Percentiles rank a stretch among this genome's conserved stretches.
phyloP scores from a whole-genome alignment of 2,888 invertebrate species.

The Lithophane ornitopus region DNA sequence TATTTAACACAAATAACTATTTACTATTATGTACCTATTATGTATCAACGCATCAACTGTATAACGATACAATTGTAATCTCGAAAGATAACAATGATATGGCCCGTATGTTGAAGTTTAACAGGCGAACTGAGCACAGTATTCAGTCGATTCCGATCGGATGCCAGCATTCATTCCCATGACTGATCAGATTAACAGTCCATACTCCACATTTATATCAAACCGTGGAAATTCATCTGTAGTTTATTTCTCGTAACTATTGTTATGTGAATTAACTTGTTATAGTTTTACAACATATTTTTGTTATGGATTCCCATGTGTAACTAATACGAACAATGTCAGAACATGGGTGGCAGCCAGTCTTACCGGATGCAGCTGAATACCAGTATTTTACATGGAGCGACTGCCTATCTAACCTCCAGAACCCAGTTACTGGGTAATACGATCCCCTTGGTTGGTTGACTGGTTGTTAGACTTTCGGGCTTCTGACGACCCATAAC shows the following conservation, averaged over 20 bases:
- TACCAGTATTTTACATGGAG: neutral
- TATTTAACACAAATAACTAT: neutral
- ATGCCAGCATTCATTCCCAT: slow-evolving; percentile 45
- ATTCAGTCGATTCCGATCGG: slow-evolving; percentile 40
- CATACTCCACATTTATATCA: slow-evolving; percentile 46
- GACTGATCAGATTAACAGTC: slow-evolving; percentile 48
- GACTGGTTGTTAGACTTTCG: neutral
- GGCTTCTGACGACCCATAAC: no score
- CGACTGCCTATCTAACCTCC: neutral
- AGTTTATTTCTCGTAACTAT: slow-evolving; percentile 9
- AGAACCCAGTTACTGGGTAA: neutral
- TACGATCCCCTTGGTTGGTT: neutral
- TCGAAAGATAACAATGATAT: slow-evolving; percentile 38
- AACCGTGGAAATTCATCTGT: slow-evolving; percentile 34
- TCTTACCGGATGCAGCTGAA: neutral
- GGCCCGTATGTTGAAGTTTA: slow-evolving; percentile 41
- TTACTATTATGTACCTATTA: neutral
- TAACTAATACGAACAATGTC: neutral
- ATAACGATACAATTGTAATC: slow-evolving; percentile 20
- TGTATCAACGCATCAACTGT: no score
- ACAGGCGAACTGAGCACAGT: slow-evolving; percentile 23
- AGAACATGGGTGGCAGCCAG: neutral
- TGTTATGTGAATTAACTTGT: slow-evolving; percentile 1
- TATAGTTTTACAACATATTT: neutral
- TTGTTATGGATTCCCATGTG: neutral